phyloP scores from a whole-genome alignment of 2,797 vertebrate species.

The Smutsia temminckii region DNA sequence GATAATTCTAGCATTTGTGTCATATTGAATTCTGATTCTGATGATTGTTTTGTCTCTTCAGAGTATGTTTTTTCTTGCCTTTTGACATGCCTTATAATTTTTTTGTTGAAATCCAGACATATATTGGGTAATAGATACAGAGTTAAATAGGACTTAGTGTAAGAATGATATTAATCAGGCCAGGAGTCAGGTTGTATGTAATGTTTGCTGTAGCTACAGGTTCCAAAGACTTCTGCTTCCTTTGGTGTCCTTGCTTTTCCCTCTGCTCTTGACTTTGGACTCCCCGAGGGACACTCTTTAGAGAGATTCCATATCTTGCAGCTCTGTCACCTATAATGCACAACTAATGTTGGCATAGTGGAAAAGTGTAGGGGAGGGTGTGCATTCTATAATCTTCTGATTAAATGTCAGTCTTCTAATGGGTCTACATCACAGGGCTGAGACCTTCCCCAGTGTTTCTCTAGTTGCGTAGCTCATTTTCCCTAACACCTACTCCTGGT shows the following conservation, averaged over 20 bases:
- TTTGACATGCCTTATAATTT: background rate
- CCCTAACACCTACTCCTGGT: background rate
- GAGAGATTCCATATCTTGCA: background rate
- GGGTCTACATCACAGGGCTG: background rate
- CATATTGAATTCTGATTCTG: background rate
- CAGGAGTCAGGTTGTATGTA: background rate
- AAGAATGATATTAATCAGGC: background rate
- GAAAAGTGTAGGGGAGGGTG: background rate
- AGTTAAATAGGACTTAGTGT: background rate
- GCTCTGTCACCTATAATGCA: background rate
- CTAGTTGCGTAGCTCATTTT: background rate
- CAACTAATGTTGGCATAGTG: background rate
- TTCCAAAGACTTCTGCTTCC: background rate
- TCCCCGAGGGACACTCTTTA: background rate
- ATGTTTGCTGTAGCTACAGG: background rate
- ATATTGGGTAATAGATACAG: background rate
- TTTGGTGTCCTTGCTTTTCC: background rate
- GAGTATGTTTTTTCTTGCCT: background rate
- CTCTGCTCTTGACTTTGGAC: background rate
- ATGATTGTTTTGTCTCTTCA: background rate
- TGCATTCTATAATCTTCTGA: background rate
- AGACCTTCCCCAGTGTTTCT: background rate
- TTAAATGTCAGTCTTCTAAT: background rate
- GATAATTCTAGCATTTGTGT: slow-evolving; percentile 4
- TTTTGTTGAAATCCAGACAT: background rate